A percentile compares a stretch with the other conserved stretches of the same genome.
These are phyloP conservation scores for Naja naja DNA, from an alignment of 2,113 vertebrate genomes.

Conservation along the genomic window DNA sequence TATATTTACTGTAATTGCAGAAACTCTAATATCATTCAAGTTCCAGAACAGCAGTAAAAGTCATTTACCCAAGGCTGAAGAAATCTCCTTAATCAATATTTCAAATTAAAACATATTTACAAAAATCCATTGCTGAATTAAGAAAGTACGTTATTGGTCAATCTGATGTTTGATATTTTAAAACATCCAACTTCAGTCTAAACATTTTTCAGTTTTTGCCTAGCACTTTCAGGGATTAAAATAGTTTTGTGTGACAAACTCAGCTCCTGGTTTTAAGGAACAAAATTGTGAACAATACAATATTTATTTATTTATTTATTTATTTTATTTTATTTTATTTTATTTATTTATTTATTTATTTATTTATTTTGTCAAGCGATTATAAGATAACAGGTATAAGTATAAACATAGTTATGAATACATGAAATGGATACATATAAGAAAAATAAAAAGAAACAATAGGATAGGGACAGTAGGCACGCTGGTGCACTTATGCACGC, in stretches of 20 bases:
- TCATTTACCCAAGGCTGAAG: not conserved
- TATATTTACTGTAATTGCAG: not conserved
- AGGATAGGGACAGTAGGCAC: too few species aligned
- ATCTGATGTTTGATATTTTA: not conserved
- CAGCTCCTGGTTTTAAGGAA: not conserved
- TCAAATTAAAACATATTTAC: conserved; percentile 10
- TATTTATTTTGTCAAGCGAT: too few species aligned
- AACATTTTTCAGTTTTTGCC: not conserved
- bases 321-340: too few species aligned
- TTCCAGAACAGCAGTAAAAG: not conserved
- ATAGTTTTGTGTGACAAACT: not conserved
- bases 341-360: too few species aligned
- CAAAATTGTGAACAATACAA: not conserved
- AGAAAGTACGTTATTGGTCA: not conserved
- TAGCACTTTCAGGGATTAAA: not conserved
- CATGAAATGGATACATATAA: too few species aligned
- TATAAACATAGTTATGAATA: too few species aligned
- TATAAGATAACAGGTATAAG: too few species aligned
- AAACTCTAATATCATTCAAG: not conserved
- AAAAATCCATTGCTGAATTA: conserved; percentile 6
- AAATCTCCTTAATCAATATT: not conserved
- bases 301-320: too few species aligned
- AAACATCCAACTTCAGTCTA: not conserved
- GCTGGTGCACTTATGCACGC: too few species aligned
- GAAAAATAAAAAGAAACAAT: too few species aligned